Base-by-base conservation (phyloP, 2,888 invertebrate genomes). In the Meliscaeva auricollis region DNA sequence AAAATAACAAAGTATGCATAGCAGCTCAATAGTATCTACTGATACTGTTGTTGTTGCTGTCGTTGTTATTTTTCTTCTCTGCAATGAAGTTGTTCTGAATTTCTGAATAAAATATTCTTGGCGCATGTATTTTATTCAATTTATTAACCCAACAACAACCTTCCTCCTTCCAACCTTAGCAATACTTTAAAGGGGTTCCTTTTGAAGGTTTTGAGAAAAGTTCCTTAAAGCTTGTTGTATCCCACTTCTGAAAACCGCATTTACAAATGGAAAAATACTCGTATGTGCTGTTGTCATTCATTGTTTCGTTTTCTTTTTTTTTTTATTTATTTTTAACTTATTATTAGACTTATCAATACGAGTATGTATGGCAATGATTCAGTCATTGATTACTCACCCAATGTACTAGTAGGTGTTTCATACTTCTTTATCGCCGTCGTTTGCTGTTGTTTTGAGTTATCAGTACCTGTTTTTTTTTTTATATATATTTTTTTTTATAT, bases 51-150 rank as follows among this genome's bases (percentile, higher is more conserved):
- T 30, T 81, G 70, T 60, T 32, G 2, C 1, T 30, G 48, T 22
- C 22, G 6, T 54, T 30, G 3, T 32, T 54, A 0, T 35, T 38
- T 0, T 17, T 38, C 77, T 75, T 62, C 62, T 64, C 32, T 9
- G 15, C 69, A 73, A 83, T 78, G 74, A 77, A 60, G 70, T 82
- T 72, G 77, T 73, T 73, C 69, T 77, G 73, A 73, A 46, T 56
- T 56, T 35, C 56, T 3, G 35, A 56, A 56, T 26, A 35, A 69
- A 83, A 69, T 83, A 48, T 69, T 60, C 41, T 69, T 78, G 48
- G 83, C 69, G 77, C 82, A 82, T 82, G 72, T 54, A 66, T 44
- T 60, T 69, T 48, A 58, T 58, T 35, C 3, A 38, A 20, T 58
- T 58, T 35, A 35, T 20, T 32, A 54, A 54, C 54, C 54, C 26